Base-by-base conservation (phyloP, 2,113 vertebrate genomes). In the Dolichallabes microphthalmus region DNA sequence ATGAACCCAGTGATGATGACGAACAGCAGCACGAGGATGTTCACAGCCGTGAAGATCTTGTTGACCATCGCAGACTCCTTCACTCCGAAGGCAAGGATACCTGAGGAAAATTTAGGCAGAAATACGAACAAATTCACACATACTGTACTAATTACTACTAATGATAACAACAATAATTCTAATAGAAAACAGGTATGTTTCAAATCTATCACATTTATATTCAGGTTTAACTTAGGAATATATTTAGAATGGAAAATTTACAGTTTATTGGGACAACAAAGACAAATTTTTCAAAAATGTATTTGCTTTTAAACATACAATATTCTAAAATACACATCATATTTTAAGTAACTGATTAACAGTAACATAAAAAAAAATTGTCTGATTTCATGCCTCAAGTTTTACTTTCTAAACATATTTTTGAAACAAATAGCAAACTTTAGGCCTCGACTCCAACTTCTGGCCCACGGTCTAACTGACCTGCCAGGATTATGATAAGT, bases 1-100 rank as follows among this genome's bases (percentile, higher is more conserved):
- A 97, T 93, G 88, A 94, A 94, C 45, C 96, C 96, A 11, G 93
- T 82, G 15, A 95, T 87, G 82, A 95, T 94, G 83, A 97, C 89
- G 86, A 97, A 97, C 68, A 96, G 52, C 90, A 97, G 89, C 80
- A 97, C 87, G 0, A 95, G 68, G 8, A 95, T 35, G 0, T 96
- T 97, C n/a, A 97, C 83, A 30, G 86, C 91, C 80, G 96, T 97
- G 86, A 97, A 96, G 76, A 94, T 75, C 92, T 96, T 97, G 91
- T 96, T 97, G 53, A 97, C 92, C 0, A 50, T 90, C 57, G 94
- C 94, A 0, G 96, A 97, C 89, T 97, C 95, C 89, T 96, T 96
- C 9, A 94, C 95, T 45, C 96, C 96, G 86, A 96, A 96, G 63
- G 95, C 96, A 89, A 97, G 95, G 76, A 97, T 91, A 2, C 94